Evolutionary conservation across 2,113 vertebrate genomes (phyloP).

Genomic region (Euleptes europaea): DNA sequence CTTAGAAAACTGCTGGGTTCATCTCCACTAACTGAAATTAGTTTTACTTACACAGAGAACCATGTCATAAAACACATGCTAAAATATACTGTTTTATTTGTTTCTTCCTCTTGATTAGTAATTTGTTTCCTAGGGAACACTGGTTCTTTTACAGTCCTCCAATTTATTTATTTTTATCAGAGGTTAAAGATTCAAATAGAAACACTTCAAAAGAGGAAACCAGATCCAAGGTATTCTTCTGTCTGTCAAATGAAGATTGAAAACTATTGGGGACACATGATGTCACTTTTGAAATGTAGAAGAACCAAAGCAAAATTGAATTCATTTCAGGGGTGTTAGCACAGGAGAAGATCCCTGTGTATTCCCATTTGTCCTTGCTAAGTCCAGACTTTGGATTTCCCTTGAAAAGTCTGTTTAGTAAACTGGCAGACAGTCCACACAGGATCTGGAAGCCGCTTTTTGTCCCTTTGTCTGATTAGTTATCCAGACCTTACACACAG

Average conservation of each 20-base stretch:
- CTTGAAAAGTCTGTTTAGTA: slow-evolving; percentile 30
- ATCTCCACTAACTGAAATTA: slow-evolving; percentile 21
- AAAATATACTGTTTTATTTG: slow-evolving; percentile 32
- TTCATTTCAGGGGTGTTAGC: not conserved
- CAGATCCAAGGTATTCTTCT: not conserved
- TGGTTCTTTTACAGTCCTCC: not conserved
- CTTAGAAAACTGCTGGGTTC: slow-evolving; percentile 28
- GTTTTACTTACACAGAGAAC: slow-evolving; percentile 46
- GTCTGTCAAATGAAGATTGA: not conserved
- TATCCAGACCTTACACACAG: not conserved
- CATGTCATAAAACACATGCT: slow-evolving; percentile 16
- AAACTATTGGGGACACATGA: not conserved
- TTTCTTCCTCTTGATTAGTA: slow-evolving; percentile 6
- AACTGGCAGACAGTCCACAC: fast-evolving
- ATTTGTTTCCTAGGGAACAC: not conserved
- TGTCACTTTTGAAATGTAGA: not conserved
- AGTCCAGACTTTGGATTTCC: not conserved
- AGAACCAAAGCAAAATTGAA: not conserved
- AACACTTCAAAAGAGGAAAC: not conserved
- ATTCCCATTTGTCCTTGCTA: not conserved
- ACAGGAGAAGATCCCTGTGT: not conserved
- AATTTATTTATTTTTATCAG: not conserved
- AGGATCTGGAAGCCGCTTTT: slow-evolving; percentile 1
- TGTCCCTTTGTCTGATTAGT: slow-evolving; percentile 4
- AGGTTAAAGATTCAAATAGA: slow-evolving; percentile 3